A percentile compares a stretch with the other conserved stretches of the same genome.
Conservation (phyloP, 2,113 vertebrate genomes). For the Lasiurus cinereus region DNA sequence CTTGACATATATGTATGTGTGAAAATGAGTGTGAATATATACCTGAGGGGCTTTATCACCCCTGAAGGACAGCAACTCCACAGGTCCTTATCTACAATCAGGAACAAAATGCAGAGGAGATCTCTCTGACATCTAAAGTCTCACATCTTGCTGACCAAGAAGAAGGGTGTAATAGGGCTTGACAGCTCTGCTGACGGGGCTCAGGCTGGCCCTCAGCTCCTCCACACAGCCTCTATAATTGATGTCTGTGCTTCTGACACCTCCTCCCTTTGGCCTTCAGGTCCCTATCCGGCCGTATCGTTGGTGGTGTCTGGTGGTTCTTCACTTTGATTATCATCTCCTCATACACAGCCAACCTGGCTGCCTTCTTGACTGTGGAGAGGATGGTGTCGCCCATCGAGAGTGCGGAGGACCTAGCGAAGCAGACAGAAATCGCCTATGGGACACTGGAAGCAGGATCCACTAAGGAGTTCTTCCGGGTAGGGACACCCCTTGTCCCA, state of each 20-base stretch:
- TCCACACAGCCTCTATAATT: background rate
- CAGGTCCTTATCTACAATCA: background rate
- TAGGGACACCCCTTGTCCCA: constrained; percentile 79
- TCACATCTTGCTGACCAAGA: constrained; percentile 1
- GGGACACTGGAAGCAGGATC: constrained; percentile 98
- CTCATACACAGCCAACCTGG: constrained; percentile 99
- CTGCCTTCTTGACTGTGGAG: constrained; percentile 98
- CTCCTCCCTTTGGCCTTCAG: constrained; percentile 85
- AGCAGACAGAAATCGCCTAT: constrained; percentile 98
- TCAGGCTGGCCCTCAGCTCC: background rate
- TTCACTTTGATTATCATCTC: constrained; percentile 99
- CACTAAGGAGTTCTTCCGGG: constrained; percentile 99
- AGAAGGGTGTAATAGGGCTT: background rate
- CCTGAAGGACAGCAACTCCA: background rate
- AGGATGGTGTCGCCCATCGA: constrained; percentile 99
- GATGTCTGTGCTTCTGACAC: constrained; percentile 47
- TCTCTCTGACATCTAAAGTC: constrained; percentile 17
- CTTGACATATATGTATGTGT: background rate
- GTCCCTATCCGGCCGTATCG: constrained; percentile 98
- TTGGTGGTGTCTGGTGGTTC: constrained; percentile 99
- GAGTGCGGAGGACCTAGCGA: constrained; percentile 98
- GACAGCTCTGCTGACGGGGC: background rate
- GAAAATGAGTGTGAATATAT: background rate
- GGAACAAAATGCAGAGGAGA: background rate
- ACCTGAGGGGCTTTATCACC: background rate